These are phyloP conservation scores for Lutjanus campechanus DNA, from an alignment of 2,797 vertebrate genomes.

Conservation along the genomic window DNA sequence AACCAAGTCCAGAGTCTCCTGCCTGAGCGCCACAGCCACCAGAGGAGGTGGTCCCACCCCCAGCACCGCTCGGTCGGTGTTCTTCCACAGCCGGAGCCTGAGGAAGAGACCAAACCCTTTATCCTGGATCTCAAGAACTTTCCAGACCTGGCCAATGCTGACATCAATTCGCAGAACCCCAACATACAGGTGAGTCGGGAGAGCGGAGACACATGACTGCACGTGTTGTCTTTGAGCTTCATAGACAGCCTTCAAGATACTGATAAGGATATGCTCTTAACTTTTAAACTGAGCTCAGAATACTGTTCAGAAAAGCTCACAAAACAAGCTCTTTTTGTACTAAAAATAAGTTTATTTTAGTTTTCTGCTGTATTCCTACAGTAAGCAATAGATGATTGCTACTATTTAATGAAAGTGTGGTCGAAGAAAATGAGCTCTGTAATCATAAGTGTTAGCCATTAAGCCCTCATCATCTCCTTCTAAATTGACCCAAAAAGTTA, in stretches of 20 bases:
- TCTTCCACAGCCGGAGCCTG: constrained; percentile 69
- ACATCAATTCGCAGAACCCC: constrained; percentile 91
- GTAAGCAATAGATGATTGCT: background rate
- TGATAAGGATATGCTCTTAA: background rate
- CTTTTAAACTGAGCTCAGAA: background rate
- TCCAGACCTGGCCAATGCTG: constrained; percentile 88
- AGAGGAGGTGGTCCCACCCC: constrained; percentile 81
- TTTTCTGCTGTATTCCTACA: background rate
- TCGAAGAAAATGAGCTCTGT: constrained; percentile 21
- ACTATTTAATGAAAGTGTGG: constrained; percentile 37
- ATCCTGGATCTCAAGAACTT: constrained; percentile 92
- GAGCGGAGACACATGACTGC: background rate
- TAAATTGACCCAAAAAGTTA: constrained; percentile 30
- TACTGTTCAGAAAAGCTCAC: background rate
- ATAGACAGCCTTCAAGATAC: background rate
- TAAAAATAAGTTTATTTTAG: background rate
- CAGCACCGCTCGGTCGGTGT: constrained; percentile 79
- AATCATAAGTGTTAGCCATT: constrained; percentile 40
- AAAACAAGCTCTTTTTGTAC: background rate
- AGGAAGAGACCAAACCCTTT: constrained; percentile 88
- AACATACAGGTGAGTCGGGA: constrained; percentile 91
- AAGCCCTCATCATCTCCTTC: constrained; percentile 41
- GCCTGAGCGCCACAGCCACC: constrained; percentile 73
- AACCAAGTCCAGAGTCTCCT: constrained; percentile 86
- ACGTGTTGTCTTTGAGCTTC: background rate